These are phyloP conservation scores for Chrysolina oricalcia DNA, from an alignment of 2,888 invertebrate genomes.

Conservation along the genomic window DNA sequence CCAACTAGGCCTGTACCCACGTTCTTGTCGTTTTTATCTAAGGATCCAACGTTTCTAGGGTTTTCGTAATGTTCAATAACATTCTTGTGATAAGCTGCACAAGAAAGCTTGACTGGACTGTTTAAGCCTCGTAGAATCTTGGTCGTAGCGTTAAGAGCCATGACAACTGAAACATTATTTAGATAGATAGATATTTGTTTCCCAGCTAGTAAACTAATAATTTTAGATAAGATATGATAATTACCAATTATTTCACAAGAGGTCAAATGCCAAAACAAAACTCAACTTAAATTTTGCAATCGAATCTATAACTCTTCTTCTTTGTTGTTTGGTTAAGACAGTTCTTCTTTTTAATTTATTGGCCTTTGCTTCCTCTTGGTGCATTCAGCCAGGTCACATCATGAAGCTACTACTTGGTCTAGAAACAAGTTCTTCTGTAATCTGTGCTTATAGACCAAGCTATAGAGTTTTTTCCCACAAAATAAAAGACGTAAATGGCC, in stretches of 20 bases:
- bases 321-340: too few species aligned
- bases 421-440: too few species aligned
- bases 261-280: neutral
- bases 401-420: too few species aligned
- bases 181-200: too few species aligned
- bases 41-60: conserved; percentile 97
- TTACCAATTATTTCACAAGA: conserved; percentile 9
- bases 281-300: neutral
- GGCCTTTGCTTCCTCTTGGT: too few species aligned
- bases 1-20: conserved; percentile 99
- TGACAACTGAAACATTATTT: conserved; percentile 44
- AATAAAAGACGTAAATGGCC: too few species aligned
- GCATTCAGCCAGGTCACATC: too few species aligned
- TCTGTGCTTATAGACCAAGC: too few species aligned
- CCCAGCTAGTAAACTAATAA: neutral
- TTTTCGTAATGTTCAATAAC: conserved; percentile 99
- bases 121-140: conserved; percentile 62
- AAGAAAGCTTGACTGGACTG: conserved; percentile 60
- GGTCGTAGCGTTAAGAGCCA: conserved; percentile 67
- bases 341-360: too few species aligned
- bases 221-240: neutral
- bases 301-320: neutral
- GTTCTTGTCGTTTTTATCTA: conserved; percentile 93
- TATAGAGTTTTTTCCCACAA: too few species aligned
- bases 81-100: conserved; percentile 82